Evolutionary conservation across 2,113 vertebrate genomes (phyloP).

Genomic region (Okapia johnstoni): DNA sequence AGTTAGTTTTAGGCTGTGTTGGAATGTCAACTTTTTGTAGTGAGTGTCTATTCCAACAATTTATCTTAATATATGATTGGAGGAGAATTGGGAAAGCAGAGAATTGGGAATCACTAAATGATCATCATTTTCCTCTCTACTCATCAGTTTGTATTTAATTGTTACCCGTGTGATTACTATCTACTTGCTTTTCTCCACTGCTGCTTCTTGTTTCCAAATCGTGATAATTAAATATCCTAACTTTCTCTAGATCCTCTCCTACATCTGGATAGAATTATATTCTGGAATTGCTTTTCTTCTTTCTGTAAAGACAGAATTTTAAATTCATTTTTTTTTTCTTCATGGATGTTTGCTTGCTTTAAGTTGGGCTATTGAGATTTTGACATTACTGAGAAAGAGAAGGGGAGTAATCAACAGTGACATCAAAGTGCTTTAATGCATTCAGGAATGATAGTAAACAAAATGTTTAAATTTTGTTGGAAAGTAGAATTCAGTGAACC

Average conservation of each 20-base stretch:
- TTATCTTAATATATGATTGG: background rate
- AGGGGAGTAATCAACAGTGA: background rate
- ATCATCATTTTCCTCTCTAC: background rate
- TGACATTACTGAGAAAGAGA: background rate
- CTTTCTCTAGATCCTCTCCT: background rate
- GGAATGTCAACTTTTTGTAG: background rate
- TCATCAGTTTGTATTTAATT: background rate
- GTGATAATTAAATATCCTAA: background rate
- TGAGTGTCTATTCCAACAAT: background rate
- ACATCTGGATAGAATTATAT: background rate
- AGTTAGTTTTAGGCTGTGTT: background rate
- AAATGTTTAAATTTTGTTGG: background rate
- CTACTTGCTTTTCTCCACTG: background rate
- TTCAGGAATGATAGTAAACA: background rate
- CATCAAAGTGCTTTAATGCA: background rate
- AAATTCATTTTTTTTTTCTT: background rate
- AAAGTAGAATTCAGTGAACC: background rate
- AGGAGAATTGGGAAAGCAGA: background rate
- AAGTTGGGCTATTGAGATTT: constrained; percentile 8
- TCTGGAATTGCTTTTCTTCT: background rate
- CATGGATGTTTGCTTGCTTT: background rate
- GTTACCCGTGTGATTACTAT: background rate
- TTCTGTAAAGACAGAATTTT: background rate
- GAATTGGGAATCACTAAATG: background rate
- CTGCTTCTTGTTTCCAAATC: background rate